These are phyloP conservation scores for Chaetorhynchus papuensis DNA, from an alignment of 2,113 vertebrate species.

Conservation along the genomic window DNA sequence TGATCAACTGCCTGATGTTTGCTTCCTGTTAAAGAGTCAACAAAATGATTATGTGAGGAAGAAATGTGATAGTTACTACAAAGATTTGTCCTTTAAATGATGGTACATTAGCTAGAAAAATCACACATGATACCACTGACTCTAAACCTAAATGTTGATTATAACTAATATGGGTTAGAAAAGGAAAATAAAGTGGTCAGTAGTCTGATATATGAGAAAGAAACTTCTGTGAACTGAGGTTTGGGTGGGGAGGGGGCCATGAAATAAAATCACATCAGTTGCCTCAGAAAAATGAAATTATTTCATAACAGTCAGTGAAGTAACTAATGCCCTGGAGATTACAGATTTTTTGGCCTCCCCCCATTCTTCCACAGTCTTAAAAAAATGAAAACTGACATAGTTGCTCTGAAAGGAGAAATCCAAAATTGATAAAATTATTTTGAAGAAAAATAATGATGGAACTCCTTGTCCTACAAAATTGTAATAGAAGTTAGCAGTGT, in stretches of 20 bases:
- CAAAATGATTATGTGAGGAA: background rate
- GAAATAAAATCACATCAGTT: background rate
- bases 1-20: background rate
- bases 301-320: background rate
- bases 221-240: background rate
- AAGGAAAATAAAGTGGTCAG: background rate
- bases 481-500: background rate
- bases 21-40: background rate
- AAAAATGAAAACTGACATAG: background rate
- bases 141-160: background rate
- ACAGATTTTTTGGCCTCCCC: background rate
- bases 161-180: background rate
- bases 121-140: background rate
- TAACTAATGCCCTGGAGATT: background rate
- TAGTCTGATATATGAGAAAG: background rate
- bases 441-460: background rate
- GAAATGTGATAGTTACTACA: background rate
- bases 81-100: background rate
- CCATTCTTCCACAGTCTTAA: background rate
- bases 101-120: background rate
- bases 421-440: background rate
- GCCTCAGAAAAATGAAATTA: background rate
- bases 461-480: background rate
- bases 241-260: fast-evolving
- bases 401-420: background rate